Percentiles rank a stretch among this genome's conserved stretches.
Conservation (phyloP, 2,113 vertebrate species). For the Paedocypris sp. region DNA sequence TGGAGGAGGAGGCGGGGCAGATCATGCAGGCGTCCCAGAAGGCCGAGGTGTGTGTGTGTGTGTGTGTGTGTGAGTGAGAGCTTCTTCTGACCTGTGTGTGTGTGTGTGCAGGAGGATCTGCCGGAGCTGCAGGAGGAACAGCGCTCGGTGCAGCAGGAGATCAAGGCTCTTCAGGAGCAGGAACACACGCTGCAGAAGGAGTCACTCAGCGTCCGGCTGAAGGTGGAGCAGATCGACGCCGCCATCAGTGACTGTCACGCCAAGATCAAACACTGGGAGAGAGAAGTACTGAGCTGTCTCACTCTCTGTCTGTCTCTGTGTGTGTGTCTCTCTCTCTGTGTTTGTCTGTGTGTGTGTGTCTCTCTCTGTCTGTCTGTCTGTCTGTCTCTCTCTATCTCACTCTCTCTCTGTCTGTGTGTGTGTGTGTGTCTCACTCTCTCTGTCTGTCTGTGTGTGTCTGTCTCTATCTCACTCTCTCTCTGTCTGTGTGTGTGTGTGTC, state of each 20-base stretch:
- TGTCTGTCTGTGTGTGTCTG: background rate
- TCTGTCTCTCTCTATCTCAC: background rate
- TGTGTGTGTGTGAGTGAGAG: background rate
- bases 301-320: background rate
- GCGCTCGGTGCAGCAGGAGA: conserved; percentile 62
- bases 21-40: conserved; percentile 69
- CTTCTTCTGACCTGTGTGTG: background rate
- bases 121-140: conserved; percentile 73
- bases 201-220: conserved; percentile 76
- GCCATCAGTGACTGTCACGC: conserved; percentile 71
- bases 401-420: background rate
- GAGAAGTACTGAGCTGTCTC: conserved; percentile 68
- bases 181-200: conserved; percentile 80
- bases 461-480: background rate
- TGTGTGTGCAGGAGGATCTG: conserved; percentile 57
- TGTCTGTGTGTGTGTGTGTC: background rate
- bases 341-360: background rate
- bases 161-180: conserved; percentile 70
- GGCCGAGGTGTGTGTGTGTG: conserved; percentile 62
- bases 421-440: conserved; percentile 40
- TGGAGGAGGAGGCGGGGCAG: conserved; percentile 76
- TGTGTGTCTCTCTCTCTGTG: background rate
- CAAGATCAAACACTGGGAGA: conserved; percentile 89
- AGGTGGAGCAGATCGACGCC: conserved; percentile 76
- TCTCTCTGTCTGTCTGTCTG: conserved; percentile 11